These are phyloP conservation scores for Danio albolineatus DNA, from an alignment of 2,797 vertebrate genomes.

Conservation along the genomic window DNA sequence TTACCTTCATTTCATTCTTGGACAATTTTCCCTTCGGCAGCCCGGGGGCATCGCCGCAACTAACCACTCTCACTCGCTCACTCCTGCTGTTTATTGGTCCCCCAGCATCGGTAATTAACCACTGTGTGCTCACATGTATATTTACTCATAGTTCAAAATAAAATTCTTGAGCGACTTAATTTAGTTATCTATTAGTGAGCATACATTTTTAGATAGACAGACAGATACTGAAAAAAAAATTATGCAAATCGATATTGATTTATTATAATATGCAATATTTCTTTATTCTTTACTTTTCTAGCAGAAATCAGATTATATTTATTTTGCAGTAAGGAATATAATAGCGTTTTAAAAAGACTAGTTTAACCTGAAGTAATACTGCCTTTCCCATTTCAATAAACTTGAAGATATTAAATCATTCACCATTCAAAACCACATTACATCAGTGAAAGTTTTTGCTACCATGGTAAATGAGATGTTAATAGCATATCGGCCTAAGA, in stretches of 20 bases:
- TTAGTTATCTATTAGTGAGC: not conserved
- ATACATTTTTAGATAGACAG: not conserved
- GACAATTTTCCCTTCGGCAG: conserved; percentile 90
- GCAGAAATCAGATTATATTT: no score
- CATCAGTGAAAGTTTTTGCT: conserved; percentile 78
- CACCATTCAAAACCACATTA: conserved; percentile 76
- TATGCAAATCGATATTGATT: no score
- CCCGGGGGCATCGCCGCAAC: conserved; percentile 76
- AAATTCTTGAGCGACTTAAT: conserved; percentile 27
- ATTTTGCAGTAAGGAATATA: no score
- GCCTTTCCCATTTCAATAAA: conserved; percentile 66
- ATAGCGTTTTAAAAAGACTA: no score
- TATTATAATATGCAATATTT: not conserved
- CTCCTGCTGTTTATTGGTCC: conserved; percentile 86
- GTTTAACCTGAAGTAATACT: conserved; percentile 69
- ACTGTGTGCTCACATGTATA: conserved; percentile 51
- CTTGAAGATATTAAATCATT: conserved; percentile 76
- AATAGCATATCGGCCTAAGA: conserved; percentile 79
- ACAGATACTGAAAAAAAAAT: not conserved
- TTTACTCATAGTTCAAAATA: conserved; percentile 25
- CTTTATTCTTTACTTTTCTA: no score
- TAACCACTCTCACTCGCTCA: conserved; percentile 78
- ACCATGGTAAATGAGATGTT: conserved; percentile 71
- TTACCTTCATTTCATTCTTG: conserved; percentile 89
- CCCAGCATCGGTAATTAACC: conserved; percentile 86